Conservation (phyloP, 2,888 invertebrate genomes). For the Chloroclystis v-ata region DNA sequence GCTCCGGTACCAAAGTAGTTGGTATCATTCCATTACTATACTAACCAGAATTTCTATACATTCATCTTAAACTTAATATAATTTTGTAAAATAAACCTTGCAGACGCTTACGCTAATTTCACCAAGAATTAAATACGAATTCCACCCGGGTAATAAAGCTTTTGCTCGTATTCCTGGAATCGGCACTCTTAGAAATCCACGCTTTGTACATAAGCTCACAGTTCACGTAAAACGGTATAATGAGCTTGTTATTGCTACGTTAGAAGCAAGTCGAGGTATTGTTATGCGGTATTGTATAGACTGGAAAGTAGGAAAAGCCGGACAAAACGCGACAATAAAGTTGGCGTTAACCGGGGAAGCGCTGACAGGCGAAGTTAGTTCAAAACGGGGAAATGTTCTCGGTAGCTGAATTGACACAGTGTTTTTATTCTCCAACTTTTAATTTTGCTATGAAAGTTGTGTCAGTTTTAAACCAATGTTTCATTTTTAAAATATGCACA, state of each 20-base stretch:
- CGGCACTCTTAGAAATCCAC: constrained; percentile 21
- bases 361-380: not conserved
- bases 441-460: no score
- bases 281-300: constrained; percentile 24
- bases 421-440: no score
- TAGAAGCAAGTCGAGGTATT: constrained; percentile 28
- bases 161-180: constrained; percentile 1
- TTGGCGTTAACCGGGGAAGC: not conserved
- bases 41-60: no score
- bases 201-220: constrained; percentile 20
- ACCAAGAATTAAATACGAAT: not conserved
- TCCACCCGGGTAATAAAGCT: not conserved
- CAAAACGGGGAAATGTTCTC: not conserved
- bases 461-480: no score
- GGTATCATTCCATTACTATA: no score
- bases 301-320: constrained; percentile 9
- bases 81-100: no score
- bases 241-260: constrained; percentile 28
- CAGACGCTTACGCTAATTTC: not conserved
- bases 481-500: no score
- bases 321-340: constrained; percentile 1
- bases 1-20: no score
- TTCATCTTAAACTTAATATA: no score
- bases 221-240: constrained; percentile 23
- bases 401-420: not conserved